Evolutionary conservation across 1,140 invertebrate genomes (phyloP), one percentile per base, ranked within the genome.

Genomic region (Drosophila albomicans): DNA sequence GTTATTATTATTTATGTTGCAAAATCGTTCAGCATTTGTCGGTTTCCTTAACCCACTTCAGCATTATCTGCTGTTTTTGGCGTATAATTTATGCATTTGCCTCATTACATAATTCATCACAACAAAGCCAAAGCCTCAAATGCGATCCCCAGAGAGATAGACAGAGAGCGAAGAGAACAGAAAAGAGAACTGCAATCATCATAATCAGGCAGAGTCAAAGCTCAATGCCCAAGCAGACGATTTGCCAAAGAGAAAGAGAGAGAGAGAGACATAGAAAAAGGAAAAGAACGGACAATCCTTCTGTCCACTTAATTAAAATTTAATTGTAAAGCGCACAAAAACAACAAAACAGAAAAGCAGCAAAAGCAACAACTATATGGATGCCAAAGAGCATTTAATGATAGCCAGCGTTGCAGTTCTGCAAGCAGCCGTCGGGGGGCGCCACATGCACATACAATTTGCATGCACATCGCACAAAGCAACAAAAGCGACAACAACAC

Each of bases 271-370:
- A 20, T 20, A n/a, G 16, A 28, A 8, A 13, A 43, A n/a, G 16
- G 20, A 8, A 13, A 43, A 11, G 45, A 0, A n/a, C 25, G 38
- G 20, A 49, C 43, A 45, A 78, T 75, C 28, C 58, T 65, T 51
- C 73, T 75, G 73, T 75, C 74, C 85, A 84, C 85, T 87, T 89
- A 87, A 87, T 87, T 88, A 87, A 87, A 84, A 84, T 79, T 80
- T 87, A 88, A 88, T 87, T 87, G 79, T 82, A 75, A 75, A 71
- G 54, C 38, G 30, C 48, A 68, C 41, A 63, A 61, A 30, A 75
- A 41, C 32, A 70, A 11, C 35, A 52, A 32, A 41, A 75, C 68
- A 68, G 45, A 41, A 75, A 25, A 25, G 41, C 32, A 70, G 15
- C 35, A 52, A 38, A 32, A 49, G 63, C n/a, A 63, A 16, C 57